Evolutionary conservation across 2,888 invertebrate genomes (phyloP).

Genomic region (Stenurella melanura): DNA sequence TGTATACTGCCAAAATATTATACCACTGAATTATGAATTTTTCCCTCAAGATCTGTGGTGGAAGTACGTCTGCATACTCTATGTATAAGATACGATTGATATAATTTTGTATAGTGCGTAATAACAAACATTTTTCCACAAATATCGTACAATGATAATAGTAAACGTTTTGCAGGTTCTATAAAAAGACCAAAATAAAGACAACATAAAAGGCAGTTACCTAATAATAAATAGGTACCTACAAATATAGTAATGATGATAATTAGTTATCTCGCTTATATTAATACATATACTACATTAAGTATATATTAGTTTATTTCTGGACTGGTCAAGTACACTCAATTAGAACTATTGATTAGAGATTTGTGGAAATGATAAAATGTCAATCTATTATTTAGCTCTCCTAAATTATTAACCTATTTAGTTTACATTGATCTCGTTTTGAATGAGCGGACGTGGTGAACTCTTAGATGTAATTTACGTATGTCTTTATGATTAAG

Average conservation of each 20-base stretch:
- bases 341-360: constrained; percentile 22
- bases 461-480: background rate
- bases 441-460: background rate
- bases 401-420: constrained; percentile 25
- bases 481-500: background rate
- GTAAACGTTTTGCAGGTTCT: too few species aligned
- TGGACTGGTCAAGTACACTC: constrained; percentile 2
- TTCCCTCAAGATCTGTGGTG: too few species aligned
- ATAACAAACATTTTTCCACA: too few species aligned
- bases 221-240: too few species aligned
- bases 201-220: too few species aligned
- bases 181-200: too few species aligned
- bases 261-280: background rate
- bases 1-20: too few species aligned
- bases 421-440: constrained; percentile 13
- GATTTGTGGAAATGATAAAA: constrained; percentile 4
- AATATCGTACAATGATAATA: too few species aligned
- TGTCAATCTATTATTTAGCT: constrained; percentile 25
- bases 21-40: too few species aligned
- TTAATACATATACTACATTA: background rate
- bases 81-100: too few species aligned
- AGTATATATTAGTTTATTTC: constrained; percentile 8
- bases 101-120: too few species aligned
- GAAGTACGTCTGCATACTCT: too few species aligned
- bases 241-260: background rate